A percentile compares a stretch with the other conserved stretches of the same genome.
Conservation (phyloP, 1,140 invertebrate genomes). For the Drosophila bifasciata region DNA sequence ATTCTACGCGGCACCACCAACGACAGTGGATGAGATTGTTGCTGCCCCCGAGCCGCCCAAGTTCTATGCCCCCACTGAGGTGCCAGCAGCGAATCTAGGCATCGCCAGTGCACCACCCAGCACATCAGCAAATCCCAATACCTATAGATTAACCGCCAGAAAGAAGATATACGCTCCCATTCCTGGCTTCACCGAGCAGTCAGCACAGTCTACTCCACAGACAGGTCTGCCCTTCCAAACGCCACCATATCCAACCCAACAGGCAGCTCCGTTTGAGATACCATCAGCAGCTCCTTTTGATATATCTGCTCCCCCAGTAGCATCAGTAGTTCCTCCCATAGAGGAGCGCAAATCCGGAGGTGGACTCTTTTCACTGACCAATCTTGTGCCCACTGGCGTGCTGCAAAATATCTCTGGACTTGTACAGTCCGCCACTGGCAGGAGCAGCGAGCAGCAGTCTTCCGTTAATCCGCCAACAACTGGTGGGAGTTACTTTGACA, state of each 20-base stretch:
- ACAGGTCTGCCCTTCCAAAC: conserved; percentile 41
- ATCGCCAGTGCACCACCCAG: conserved; percentile 31
- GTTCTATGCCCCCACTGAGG: conserved; percentile 77
- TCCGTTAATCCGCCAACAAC: conserved; percentile 4
- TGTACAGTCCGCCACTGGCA: conserved; percentile 74
- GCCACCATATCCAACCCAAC: conserved; percentile 52
- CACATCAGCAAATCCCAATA: conserved; percentile 80
- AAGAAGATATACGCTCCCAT: conserved; percentile 87
- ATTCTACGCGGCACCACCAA: conserved; percentile 61
- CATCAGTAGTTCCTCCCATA: conserved; percentile 13
- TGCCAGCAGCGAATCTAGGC: conserved; percentile 41
- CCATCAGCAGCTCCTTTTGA: conserved; percentile 23
- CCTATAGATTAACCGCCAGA: conserved; percentile 85
- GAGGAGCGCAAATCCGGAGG: conserved; percentile 73
- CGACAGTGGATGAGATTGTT: conserved; percentile 20
- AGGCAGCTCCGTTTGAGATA: conserved; percentile 1
- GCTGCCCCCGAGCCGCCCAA: conserved; percentile 72
- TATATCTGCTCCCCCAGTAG: conserved; percentile 14
- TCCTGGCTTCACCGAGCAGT: conserved; percentile 84
- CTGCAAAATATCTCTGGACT: conserved; percentile 77
- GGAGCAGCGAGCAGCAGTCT: conserved; percentile 46
- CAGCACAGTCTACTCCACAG: conserved; percentile 21
- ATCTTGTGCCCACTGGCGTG: conserved; percentile 69
- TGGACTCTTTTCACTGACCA: conserved; percentile 76
- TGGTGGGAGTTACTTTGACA: conserved; percentile 54